phyloP scores from a whole-genome alignment of 2,888 invertebrate genomes.

The Holacanthella duospinosa region DNA sequence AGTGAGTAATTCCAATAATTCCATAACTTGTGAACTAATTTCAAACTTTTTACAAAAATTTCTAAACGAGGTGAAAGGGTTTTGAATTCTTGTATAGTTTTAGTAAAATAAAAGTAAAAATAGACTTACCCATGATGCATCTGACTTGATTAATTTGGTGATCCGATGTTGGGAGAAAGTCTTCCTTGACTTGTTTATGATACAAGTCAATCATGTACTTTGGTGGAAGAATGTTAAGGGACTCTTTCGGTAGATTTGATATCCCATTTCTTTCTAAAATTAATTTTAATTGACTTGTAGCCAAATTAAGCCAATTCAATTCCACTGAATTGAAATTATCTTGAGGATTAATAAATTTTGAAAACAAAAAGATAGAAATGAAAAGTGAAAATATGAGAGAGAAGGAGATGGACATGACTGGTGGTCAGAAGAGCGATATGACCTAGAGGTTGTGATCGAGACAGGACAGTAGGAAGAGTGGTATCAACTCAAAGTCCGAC shows the following conservation, averaged over 20 bases:
- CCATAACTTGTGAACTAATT: too few species aligned
- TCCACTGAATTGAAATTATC: neutral
- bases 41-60: too few species aligned
- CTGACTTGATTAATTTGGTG: conserved; percentile 10
- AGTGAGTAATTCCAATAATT: too few species aligned
- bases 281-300: neutral
- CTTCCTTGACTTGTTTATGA: conserved; percentile 32
- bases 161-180: conserved; percentile 10
- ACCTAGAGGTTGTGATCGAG: neutral
- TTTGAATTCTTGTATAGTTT: too few species aligned
- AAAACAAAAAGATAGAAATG: neutral
- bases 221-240: conserved; percentile 15
- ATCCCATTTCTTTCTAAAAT: neutral
- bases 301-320: neutral
- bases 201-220: conserved; percentile 31
- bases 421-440: neutral
- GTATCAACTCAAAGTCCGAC: neutral
- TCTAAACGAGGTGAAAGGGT: too few species aligned
- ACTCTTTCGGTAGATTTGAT: neutral
- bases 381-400: neutral
- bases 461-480: too few species aligned
- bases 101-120: neutral
- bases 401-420: neutral
- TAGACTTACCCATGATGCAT: conserved; percentile 15
- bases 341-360: neutral